These are phyloP conservation scores for Caenorhabditis zanzibari DNA, from an alignment of 2,888 invertebrate genomes.

Conservation along the genomic window DNA sequence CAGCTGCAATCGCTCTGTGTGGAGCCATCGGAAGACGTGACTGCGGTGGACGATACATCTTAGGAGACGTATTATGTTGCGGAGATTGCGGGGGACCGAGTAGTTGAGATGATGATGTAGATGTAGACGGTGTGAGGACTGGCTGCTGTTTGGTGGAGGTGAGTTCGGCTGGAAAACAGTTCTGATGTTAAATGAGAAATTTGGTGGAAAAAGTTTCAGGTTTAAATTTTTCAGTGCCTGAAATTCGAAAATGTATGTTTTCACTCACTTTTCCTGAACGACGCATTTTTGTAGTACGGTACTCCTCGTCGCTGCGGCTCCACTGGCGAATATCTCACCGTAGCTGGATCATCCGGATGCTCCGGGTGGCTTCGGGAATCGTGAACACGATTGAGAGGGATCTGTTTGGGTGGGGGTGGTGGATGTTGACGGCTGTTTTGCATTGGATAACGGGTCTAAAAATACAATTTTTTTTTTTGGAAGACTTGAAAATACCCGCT, in stretches of 20 bases:
- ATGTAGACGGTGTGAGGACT: constrained; percentile 10
- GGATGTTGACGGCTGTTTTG: not conserved
- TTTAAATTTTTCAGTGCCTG: no score
- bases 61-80: not conserved
- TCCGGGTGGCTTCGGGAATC: constrained; percentile 23
- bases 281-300: constrained; percentile 45
- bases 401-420: constrained; percentile 17
- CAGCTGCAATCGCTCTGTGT: constrained; percentile 50
- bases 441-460: constrained; percentile 16
- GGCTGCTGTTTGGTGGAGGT: not conserved
- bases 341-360: constrained; percentile 26
- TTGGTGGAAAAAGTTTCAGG: no score
- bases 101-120: constrained; percentile 18
- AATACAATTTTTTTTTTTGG: not conserved
- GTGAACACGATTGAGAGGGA: constrained; percentile 35
- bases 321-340: not conserved
- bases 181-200: no score
- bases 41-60: constrained; percentile 7
- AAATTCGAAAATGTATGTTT: not conserved
- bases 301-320: constrained; percentile 47
- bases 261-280: constrained; percentile 31
- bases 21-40: constrained; percentile 49
- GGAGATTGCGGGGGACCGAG: constrained; percentile 9
- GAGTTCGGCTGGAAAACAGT: constrained; percentile 24
- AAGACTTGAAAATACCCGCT: not conserved